A percentile compares a stretch with the other conserved stretches of the same genome.
These are phyloP conservation scores for Nixonia krombeini DNA, from an alignment of 1,140 invertebrate species.

Conservation along the genomic window DNA sequence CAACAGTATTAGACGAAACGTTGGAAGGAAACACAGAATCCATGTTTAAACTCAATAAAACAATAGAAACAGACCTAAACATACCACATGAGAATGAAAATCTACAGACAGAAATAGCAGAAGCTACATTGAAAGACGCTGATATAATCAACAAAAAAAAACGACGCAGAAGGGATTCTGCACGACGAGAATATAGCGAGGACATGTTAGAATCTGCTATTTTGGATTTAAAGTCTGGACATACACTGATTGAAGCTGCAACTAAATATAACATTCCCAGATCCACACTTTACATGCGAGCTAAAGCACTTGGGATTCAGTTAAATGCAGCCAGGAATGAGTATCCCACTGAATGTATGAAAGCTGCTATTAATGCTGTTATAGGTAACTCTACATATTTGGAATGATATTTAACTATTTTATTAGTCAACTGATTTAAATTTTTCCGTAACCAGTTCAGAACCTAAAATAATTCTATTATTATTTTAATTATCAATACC, in stretches of 20 bases:
- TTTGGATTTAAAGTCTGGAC: conserved; percentile 62
- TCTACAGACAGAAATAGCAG: too few relatives aligned
- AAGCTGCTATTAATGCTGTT: conserved; percentile 67
- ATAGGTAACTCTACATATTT: too few relatives aligned
- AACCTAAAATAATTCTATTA: too few relatives aligned
- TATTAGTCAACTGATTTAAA: conserved; percentile 8
- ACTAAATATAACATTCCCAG: conserved; percentile 67
- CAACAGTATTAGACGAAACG: too few relatives aligned
- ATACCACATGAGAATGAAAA: background rate
- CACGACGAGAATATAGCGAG: conserved; percentile 65
- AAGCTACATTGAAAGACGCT: conserved; percentile 18
- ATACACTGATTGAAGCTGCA: conserved; percentile 65
- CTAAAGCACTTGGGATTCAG: conserved; percentile 65
- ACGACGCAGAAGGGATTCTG: conserved; percentile 55
- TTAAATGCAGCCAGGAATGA: conserved; percentile 65
- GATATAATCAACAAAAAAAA: conserved; percentile 51
- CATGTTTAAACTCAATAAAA: too few relatives aligned
- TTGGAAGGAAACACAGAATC: too few relatives aligned
- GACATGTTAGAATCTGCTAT: conserved; percentile 66
- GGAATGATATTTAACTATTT: conserved; percentile 27
- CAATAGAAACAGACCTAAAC: background rate
- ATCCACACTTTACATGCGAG: conserved; percentile 70
- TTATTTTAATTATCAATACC: too few relatives aligned
- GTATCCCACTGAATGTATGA: conserved; percentile 68
- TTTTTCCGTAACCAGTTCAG: conserved; percentile 19